Conservation (phyloP, 2,888 invertebrate species). For the Drosophila lacicola region DNA sequence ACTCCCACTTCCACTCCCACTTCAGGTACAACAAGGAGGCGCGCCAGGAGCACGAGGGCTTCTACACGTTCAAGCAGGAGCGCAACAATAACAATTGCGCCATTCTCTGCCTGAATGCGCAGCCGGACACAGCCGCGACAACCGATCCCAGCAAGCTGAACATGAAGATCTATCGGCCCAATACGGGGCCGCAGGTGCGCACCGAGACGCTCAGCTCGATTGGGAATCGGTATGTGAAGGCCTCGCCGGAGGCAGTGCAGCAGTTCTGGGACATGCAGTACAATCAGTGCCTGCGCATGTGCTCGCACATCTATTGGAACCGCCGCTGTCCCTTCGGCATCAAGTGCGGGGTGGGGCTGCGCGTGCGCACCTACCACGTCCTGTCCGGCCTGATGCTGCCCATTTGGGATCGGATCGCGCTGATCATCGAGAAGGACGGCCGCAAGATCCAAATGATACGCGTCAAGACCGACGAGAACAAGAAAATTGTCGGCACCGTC, state of each 20-base stretch:
- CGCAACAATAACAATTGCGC: constrained; percentile 94
- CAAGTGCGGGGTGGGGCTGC: constrained; percentile 96
- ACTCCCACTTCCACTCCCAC: no score
- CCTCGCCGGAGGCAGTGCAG: constrained; percentile 91
- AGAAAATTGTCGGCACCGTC: constrained; percentile 96
- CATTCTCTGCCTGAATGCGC: constrained; percentile 87
- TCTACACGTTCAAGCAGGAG: constrained; percentile 94
- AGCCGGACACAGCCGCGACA: constrained; percentile 47
- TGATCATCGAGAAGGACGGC: constrained; percentile 91
- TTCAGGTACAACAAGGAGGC: constrained; percentile 42
- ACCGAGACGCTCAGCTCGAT: constrained; percentile 94
- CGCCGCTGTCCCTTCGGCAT: constrained; percentile 92
- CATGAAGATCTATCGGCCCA: constrained; percentile 92
- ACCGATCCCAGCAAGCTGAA: constrained; percentile 87
- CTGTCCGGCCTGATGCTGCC: constrained; percentile 97
- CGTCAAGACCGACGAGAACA: constrained; percentile 93
- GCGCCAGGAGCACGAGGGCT: constrained; percentile 90
- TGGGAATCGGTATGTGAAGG: constrained; percentile 95
- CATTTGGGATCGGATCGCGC: constrained; percentile 98
- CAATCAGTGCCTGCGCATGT: constrained; percentile 91
- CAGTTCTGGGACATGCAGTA: constrained; percentile 95
- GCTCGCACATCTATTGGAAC: constrained; percentile 97
- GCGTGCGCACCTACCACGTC: constrained; percentile 96
- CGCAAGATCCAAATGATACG: constrained; percentile 99
- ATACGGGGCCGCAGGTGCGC: constrained; percentile 94